These are phyloP conservation scores for Semotilus atromaculatus DNA, from an alignment of 2,797 vertebrate species.

Conservation along the genomic window DNA sequence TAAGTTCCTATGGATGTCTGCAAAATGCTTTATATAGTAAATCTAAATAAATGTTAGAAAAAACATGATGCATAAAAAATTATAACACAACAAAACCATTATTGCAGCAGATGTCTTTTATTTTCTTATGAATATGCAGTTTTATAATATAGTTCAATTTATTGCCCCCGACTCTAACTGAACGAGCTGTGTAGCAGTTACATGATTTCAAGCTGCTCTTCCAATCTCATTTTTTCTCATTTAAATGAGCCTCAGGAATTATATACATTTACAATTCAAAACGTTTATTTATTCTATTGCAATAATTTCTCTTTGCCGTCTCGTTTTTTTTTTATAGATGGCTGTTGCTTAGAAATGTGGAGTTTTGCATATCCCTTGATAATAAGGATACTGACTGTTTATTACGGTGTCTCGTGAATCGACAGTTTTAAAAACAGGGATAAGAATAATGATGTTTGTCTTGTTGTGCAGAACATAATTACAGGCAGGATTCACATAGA, in stretches of 20 bases:
- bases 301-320: neutral
- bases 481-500: constrained; percentile 47
- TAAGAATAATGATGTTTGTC: constrained; percentile 36
- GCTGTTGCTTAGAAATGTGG: constrained; percentile 36
- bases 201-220: neutral
- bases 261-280: constrained; percentile 26
- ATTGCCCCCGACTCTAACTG: neutral
- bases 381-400: constrained; percentile 45
- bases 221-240: neutral
- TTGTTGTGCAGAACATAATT: constrained; percentile 52
- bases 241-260: constrained; percentile 19
- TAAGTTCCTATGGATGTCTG: too few species aligned
- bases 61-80: constrained; percentile 1
- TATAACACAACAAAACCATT: constrained; percentile 10
- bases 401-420: constrained; percentile 24
- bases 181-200: neutral
- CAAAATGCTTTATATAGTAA: too few species aligned
- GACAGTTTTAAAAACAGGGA: neutral
- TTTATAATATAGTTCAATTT: constrained; percentile 21
- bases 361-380: constrained; percentile 48
- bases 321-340: constrained; percentile 4
- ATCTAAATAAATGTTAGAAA: neutral
- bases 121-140: neutral
- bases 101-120: constrained; percentile 15
- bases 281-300: constrained; percentile 19